phyloP scores from a whole-genome alignment of 2,888 invertebrate species.

The Ophion obscuratus region DNA sequence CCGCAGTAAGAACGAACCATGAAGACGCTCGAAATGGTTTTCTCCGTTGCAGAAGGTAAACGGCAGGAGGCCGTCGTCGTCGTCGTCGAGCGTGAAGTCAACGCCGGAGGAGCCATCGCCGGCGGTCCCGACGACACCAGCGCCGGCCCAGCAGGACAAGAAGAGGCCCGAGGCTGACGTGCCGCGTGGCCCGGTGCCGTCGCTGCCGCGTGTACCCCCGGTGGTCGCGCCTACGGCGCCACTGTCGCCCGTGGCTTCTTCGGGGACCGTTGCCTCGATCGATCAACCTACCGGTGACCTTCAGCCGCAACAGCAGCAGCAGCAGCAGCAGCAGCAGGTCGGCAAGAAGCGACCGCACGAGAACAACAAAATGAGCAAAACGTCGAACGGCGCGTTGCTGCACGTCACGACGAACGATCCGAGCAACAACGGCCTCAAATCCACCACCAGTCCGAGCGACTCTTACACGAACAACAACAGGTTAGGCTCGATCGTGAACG shows the following conservation, averaged over 20 bases:
- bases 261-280: conserved; percentile 25
- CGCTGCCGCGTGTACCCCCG: conserved; percentile 79
- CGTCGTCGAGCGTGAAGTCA: conserved; percentile 81
- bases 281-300: conserved; percentile 68
- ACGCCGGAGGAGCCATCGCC: conserved; percentile 83
- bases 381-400: conserved; percentile 66
- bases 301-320: conserved; percentile 31
- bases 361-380: conserved; percentile 68
- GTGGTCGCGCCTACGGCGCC: conserved; percentile 76
- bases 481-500: conserved; percentile 80
- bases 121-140: conserved; percentile 82
- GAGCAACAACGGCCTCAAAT: conserved; percentile 81
- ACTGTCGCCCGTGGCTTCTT: conserved; percentile 73
- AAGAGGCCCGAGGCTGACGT: conserved; percentile 82
- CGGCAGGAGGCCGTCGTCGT: conserved; percentile 84
- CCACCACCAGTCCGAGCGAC: conserved; percentile 81
- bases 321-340: background rate
- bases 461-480: conserved; percentile 83
- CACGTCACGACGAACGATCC: conserved; percentile 74
- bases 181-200: conserved; percentile 82
- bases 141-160: conserved; percentile 81
- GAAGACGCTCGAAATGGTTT: no score
- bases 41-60: conserved; percentile 84
- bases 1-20: no score
- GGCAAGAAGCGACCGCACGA: conserved; percentile 67